These are phyloP conservation scores for Poeciliopsis gracilis DNA, from an alignment of 2,797 vertebrate genomes.

Conservation along the genomic window DNA sequence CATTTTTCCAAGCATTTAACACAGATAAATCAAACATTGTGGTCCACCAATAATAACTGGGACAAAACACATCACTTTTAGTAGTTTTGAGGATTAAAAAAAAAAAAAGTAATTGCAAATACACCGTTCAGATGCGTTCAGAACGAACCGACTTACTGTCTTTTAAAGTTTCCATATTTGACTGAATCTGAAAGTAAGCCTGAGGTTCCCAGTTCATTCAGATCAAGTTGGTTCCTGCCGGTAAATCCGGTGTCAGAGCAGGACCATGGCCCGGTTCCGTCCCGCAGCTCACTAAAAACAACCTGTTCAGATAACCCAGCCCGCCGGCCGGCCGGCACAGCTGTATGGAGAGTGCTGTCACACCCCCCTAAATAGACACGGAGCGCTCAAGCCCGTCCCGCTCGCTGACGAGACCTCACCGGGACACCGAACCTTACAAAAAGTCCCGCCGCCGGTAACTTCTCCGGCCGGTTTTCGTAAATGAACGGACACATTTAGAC, in stretches of 20 bases:
- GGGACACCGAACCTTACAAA: constrained; percentile 15
- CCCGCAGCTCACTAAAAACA: constrained; percentile 19
- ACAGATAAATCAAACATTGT: neutral
- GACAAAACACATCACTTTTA: neutral
- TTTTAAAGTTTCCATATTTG: constrained; percentile 40
- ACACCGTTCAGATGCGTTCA: neutral
- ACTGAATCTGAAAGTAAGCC: constrained; percentile 17
- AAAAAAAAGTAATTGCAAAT: too few species aligned
- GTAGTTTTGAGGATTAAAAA: too few species aligned
- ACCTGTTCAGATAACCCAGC: constrained; percentile 51
- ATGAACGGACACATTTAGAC: rapidly evolving
- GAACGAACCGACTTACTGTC: constrained; percentile 13
- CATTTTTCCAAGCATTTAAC: neutral
- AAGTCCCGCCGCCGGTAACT: constrained; percentile 35
- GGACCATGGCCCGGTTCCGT: constrained; percentile 20
- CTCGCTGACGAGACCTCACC: constrained; percentile 48
- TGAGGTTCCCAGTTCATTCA: constrained; percentile 26
- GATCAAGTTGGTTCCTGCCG: constrained; percentile 18
- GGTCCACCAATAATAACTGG: constrained; percentile 8
- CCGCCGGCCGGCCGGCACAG: constrained; percentile 44
- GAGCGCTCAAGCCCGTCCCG: constrained; percentile 28
- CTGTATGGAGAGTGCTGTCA: constrained; percentile 69
- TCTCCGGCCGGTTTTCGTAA: constrained; percentile 13
- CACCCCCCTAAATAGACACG: constrained; percentile 71
- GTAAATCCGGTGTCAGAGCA: neutral